Evolutionary conservation across 2,888 invertebrate genomes (phyloP), one percentile per base, ranked within the genome.

Genomic region (Yponomeuta cagnagella): DNA sequence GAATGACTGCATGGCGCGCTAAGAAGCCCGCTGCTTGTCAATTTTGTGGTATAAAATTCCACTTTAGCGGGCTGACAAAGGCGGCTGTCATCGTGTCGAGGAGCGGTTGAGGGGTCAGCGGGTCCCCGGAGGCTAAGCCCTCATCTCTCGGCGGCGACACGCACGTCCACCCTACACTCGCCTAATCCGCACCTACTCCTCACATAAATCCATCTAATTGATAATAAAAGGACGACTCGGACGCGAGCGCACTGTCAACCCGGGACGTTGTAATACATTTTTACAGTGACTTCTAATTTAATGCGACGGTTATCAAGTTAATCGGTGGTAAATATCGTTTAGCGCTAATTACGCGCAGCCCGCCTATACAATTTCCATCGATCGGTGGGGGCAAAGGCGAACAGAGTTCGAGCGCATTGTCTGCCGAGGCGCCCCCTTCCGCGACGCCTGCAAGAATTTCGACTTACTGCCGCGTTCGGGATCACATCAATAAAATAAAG

Each of bases 121-220:
- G 82, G 82, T 87, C 89, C 89, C 89, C 77, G 80, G 87, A 81
- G 89, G 85, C 84, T 91, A 90, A 91, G 91, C 90, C 86, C 83
- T 82, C 80, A 82, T 79, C 83, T 82, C 76, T 79, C 81, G 79
- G 77, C 77, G 76, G 79, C 85, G 89, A 87, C 91, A 91, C 91
- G 91, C 88, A 86, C 89, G 83, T 81, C 82, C 79, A 80, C 83
- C 84, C 83, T 82, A 65, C 79, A 83, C 85, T 83, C 84, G 76
- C 80, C 85, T 89, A 89, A 91, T 90, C 90, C 90, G 80, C 85
- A 85, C 86, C 89, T 88, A 86, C 88, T 87, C 85, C 82, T 80
- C 88, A 90, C 87, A 89, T 90, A 90, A 91, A 90, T 87, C 90
- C 89, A 88, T 88, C 90, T 91, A 91, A 90, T 91, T 90, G 91